Percentiles rank a stretch among this genome's conserved stretches.
Conservation (phyloP, 2,888 invertebrate species). For the Alsophila aescularia region DNA sequence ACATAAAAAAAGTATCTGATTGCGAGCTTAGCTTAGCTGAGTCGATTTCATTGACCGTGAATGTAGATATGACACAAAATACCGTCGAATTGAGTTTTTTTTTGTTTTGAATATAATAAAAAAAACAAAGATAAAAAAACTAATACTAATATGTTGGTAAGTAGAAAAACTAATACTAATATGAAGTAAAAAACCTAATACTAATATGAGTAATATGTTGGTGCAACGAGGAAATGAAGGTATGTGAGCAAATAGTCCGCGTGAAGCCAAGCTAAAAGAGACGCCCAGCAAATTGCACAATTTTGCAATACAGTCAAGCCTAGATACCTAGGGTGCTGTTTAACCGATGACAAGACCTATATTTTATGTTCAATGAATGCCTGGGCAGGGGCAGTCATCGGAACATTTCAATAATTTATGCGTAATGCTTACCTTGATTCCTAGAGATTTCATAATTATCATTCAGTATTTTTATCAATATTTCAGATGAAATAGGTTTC, state of each 20-base stretch:
- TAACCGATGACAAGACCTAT: not conserved
- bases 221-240: conserved; percentile 24
- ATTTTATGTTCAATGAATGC: not conserved
- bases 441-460: not conserved
- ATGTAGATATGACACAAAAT: no score
- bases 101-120: no score
- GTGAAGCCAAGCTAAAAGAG: conserved; percentile 13
- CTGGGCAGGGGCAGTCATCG: not conserved
- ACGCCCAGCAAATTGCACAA: conserved; percentile 8
- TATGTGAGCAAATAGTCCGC: conserved; percentile 23
- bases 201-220: not conserved
- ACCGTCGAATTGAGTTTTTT: no score
- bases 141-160: no score
- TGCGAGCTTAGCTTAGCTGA: no score
- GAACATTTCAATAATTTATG: conserved; percentile 7
- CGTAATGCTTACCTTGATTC: conserved; percentile 3
- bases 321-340: not conserved
- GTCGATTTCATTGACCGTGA: no score
- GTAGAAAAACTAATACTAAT: not conserved
- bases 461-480: not conserved
- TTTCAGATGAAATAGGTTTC: no score
- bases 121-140: no score
- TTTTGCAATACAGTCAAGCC: conserved; percentile 7
- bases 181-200: not conserved
- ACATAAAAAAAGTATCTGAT: no score